phyloP scores from a whole-genome alignment of 2,113 vertebrate genomes.

The Cyphomyrus plagiostoma region DNA sequence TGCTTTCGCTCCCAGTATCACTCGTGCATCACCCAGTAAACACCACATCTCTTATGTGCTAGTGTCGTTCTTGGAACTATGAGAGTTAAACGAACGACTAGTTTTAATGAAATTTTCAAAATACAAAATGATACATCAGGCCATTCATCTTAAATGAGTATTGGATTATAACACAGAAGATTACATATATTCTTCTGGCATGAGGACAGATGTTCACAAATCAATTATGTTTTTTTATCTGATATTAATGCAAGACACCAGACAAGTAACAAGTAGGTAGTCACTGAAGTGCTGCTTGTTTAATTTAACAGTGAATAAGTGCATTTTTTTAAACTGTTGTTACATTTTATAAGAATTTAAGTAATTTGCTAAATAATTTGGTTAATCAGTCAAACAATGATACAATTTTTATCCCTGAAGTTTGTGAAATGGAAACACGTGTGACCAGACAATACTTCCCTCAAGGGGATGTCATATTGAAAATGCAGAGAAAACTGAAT shows the following conservation, averaged over 20 bases:
- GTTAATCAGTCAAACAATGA: neutral
- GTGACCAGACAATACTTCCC: neutral
- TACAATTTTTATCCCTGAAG: neutral
- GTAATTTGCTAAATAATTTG: neutral
- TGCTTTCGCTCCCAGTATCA: neutral
- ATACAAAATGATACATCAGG: neutral
- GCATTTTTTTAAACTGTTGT: neutral
- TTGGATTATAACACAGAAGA: neutral
- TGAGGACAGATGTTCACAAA: neutral
- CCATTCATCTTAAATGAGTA: neutral
- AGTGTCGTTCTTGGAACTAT: neutral
- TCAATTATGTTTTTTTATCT: neutral
- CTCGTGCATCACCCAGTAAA: neutral
- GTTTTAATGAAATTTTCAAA: neutral
- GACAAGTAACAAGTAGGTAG: neutral
- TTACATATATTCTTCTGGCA: neutral
- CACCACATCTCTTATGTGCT: neutral
- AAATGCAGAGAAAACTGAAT: neutral
- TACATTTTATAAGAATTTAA: neutral
- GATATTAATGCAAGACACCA: neutral
- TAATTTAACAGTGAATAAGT: neutral
- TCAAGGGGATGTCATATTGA: neutral
- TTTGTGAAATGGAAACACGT: neutral
- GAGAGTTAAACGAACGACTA: neutral
- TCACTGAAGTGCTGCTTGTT: neutral